Conservation (phyloP, 2,797 vertebrate species). For the Leptodactylus fallax region DNA sequence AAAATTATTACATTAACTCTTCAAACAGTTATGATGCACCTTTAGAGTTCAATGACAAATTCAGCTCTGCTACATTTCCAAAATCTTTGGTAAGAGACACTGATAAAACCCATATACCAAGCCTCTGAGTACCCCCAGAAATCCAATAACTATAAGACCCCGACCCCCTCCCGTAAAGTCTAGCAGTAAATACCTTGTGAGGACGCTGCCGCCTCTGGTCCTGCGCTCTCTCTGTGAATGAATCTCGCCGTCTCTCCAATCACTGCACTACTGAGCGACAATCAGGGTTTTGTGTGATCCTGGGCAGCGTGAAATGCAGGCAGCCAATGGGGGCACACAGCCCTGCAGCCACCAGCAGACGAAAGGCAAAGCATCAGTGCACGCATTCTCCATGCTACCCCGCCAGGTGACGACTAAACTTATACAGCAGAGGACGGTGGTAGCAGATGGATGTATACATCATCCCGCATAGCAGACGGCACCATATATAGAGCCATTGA, state of each 20-base stretch:
- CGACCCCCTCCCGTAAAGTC: background rate
- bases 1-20: background rate
- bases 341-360: constrained; percentile 14
- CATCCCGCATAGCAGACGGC: background rate
- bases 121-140: background rate
- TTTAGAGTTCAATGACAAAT: background rate
- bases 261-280: constrained; percentile 2
- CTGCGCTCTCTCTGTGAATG: constrained; percentile 12
- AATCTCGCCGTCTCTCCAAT: constrained; percentile 13
- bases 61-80: background rate
- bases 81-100: too few relatives aligned
- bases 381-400: constrained; percentile 4
- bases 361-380: background rate
- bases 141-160: background rate
- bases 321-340: constrained; percentile 48
- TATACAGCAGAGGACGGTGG: background rate
- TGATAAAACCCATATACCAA: background rate
- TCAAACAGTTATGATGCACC: background rate
- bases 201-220: constrained; percentile 6
- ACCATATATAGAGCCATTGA: background rate
- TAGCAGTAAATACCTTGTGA: constrained; percentile 25
- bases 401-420: background rate
- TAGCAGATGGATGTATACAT: background rate
- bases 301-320: constrained; percentile 16
- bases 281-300: constrained; percentile 38